These are phyloP conservation scores for Embiotoca jacksoni DNA, from an alignment of 2,113 vertebrate species.

Conservation along the genomic window DNA sequence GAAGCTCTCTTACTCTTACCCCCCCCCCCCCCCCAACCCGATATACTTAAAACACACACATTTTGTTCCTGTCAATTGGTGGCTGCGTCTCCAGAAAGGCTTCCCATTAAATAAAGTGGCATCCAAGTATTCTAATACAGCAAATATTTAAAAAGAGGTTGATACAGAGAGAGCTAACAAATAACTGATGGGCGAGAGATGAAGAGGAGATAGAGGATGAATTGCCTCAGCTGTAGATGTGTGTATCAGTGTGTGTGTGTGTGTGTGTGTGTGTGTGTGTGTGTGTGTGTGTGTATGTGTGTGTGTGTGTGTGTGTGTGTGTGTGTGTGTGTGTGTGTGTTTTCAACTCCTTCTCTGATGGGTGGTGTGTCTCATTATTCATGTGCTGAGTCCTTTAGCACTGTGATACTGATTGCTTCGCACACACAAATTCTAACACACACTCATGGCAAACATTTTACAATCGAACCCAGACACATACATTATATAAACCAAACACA, in stretches of 20 bases:
- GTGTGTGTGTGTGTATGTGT: not conserved
- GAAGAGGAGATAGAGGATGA: slow-evolving; percentile 33
- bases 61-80: slow-evolving; percentile 30
- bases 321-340: not conserved
- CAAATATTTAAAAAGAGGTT: slow-evolving; percentile 49
- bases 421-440: slow-evolving; percentile 11
- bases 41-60: slow-evolving; percentile 2
- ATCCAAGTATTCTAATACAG: slow-evolving; percentile 61
- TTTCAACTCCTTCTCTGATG: slow-evolving; percentile 21
- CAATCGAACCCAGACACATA: not conserved
- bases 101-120: slow-evolving; percentile 67
- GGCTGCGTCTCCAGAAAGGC: slow-evolving; percentile 40
- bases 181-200: slow-evolving; percentile 13
- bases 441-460: slow-evolving; percentile 10
- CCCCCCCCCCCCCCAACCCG: not conserved
- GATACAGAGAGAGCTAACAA: slow-evolving; percentile 10
- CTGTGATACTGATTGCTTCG: slow-evolving; percentile 28
- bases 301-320: slow-evolving; percentile 10
- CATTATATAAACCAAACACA: slow-evolving; percentile 11
- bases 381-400: slow-evolving; percentile 29
- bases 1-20: slow-evolving; percentile 12
- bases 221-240: slow-evolving; percentile 7
- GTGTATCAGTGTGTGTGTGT: not conserved
- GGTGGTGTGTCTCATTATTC: slow-evolving; percentile 45
- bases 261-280: slow-evolving; percentile 3